These are phyloP conservation scores for Calliopsis andreniformis DNA, from an alignment of 1,140 invertebrate species.

Conservation along the genomic window DNA sequence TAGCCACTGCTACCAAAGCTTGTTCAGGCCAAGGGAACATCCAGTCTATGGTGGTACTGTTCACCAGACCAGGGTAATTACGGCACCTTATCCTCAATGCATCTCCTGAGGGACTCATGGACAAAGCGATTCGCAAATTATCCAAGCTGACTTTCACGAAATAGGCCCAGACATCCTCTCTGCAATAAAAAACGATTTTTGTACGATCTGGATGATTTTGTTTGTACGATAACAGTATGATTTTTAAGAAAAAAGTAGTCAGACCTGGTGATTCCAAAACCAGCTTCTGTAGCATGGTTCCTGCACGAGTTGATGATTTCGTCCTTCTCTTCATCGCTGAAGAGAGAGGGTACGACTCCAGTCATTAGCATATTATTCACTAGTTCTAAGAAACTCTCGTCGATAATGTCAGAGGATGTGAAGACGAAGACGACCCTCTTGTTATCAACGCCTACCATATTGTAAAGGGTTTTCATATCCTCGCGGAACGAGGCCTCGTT, in stretches of 20 bases:
- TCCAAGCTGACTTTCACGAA: slow-evolving; percentile 89
- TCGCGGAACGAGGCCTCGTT: slow-evolving; percentile 91
- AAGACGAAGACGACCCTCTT: slow-evolving; percentile 92
- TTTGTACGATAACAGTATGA: too few relatives aligned
- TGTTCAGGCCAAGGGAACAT: slow-evolving; percentile 95
- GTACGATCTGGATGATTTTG: too few relatives aligned
- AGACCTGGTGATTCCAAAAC: slow-evolving; percentile 87
- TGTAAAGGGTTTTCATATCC: slow-evolving; percentile 91
- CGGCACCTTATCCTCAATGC: slow-evolving; percentile 90
- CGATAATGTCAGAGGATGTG: slow-evolving; percentile 88
- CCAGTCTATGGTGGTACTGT: slow-evolving; percentile 97
- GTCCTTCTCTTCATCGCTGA: slow-evolving; percentile 93
- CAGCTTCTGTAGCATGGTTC: slow-evolving; percentile 85
- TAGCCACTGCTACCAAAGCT: slow-evolving; percentile 92
- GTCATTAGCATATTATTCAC: slow-evolving; percentile 95
- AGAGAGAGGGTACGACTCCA: slow-evolving; percentile 92
- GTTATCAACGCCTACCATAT: slow-evolving; percentile 87
- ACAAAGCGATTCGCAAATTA: slow-evolving; percentile 94
- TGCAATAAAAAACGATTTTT: slow-evolving; percentile 75
- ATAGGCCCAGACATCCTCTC: slow-evolving; percentile 91
- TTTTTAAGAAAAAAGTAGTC: too few relatives aligned
- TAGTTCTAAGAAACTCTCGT: slow-evolving; percentile 92
- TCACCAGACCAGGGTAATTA: slow-evolving; percentile 95
- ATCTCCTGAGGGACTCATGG: slow-evolving; percentile 94
- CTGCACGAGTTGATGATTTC: slow-evolving; percentile 86